Conservation (phyloP, 2,113 vertebrate genomes). For the Amazona guildingii region DNA sequence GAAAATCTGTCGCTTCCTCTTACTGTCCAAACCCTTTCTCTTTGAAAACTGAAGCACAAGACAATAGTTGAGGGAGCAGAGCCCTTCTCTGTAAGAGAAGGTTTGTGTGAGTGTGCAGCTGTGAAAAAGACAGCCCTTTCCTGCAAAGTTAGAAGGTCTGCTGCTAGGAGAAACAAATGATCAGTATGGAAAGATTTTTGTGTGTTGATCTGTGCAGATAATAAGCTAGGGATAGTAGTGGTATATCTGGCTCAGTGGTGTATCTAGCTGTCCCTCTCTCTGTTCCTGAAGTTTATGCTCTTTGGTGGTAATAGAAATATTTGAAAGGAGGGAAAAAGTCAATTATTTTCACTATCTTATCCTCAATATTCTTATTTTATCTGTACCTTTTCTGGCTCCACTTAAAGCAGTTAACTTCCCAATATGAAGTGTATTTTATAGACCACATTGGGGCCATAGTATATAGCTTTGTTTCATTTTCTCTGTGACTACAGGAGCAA, state of each 20-base stretch:
- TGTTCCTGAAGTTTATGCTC: slow-evolving; percentile 18
- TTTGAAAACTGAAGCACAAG: neutral
- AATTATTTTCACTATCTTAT: neutral
- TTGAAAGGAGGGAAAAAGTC: neutral
- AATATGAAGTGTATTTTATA: neutral
- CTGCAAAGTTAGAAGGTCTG: neutral
- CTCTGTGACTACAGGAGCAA: neutral
- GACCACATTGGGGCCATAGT: neutral
- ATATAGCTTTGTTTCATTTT: neutral
- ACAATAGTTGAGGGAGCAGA: neutral
- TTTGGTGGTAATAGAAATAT: slow-evolving; percentile 28
- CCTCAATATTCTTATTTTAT: neutral
- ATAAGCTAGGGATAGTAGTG: neutral
- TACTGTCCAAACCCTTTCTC: neutral
- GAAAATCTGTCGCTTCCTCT: neutral
- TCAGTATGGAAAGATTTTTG: neutral
- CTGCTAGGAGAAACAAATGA: neutral
- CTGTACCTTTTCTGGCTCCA: neutral
- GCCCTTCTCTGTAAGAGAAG: neutral
- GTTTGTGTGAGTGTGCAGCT: neutral
- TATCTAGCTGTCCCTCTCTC: neutral
- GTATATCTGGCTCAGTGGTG: neutral
- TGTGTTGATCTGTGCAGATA: neutral
- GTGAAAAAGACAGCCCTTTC: neutral
- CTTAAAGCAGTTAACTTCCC: neutral